These are phyloP conservation scores for Trachymyrmex septentrionalis DNA, from an alignment of 1,140 invertebrate species.

Conservation along the genomic window DNA sequence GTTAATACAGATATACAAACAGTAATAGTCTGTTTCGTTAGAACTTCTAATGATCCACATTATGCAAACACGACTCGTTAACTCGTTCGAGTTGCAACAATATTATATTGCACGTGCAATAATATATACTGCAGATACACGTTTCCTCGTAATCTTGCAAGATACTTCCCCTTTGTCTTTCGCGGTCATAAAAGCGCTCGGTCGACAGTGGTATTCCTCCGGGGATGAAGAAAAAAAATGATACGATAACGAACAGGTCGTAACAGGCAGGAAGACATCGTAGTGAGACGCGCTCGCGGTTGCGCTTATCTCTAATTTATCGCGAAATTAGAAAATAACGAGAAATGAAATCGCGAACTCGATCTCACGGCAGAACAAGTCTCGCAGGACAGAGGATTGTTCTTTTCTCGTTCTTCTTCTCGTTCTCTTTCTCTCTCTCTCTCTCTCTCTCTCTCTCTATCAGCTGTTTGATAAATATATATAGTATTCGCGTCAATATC, in stretches of 20 bases:
- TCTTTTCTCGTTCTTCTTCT: constrained; percentile 19
- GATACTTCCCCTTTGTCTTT: constrained; percentile 50
- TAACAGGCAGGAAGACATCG: constrained; percentile 45
- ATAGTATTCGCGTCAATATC: not conserved
- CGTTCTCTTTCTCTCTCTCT: not conserved
- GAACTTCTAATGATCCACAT: constrained; percentile 21
- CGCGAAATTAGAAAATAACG: constrained; percentile 63
- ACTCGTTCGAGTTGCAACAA: constrained; percentile 27
- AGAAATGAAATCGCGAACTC: constrained; percentile 67
- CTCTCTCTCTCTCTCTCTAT: not conserved
- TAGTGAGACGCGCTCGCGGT: not conserved
- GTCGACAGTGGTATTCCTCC: constrained; percentile 6
- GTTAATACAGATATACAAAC: not conserved
- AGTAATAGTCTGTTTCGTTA: not conserved
- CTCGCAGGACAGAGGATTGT: constrained; percentile 41
- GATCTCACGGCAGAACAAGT: constrained; percentile 43
- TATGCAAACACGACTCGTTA: constrained; percentile 36
- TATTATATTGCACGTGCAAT: constrained; percentile 12
- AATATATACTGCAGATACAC: not conserved
- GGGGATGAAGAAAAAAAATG: not conserved
- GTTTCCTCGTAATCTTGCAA: constrained; percentile 47
- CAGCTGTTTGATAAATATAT: not conserved
- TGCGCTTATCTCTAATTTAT: constrained; percentile 74
- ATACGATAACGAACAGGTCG: constrained; percentile 48
- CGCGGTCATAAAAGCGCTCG: constrained; percentile 47